A percentile compares a stretch with the other conserved stretches of the same genome.
Conservation (phyloP, 2,888 invertebrate genomes). For the Venusia cambrica region DNA sequence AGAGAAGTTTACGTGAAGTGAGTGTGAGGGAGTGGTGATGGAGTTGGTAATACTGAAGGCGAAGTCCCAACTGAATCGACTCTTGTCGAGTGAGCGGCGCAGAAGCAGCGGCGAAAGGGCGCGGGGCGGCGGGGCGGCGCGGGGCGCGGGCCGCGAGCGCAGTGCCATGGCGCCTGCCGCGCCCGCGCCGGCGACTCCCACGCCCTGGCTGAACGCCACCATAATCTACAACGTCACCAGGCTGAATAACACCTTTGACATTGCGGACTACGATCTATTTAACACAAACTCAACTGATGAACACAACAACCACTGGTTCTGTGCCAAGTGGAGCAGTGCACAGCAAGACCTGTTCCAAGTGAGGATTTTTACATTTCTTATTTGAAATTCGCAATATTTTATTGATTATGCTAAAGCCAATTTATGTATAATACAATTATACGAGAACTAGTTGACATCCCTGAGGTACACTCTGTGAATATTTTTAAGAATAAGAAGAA, state of each 20-base stretch:
- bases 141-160: constrained; percentile 51
- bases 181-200: constrained; percentile 67
- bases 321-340: constrained; percentile 89
- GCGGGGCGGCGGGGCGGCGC: constrained; percentile 38
- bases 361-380: constrained; percentile 2
- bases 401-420: too few species aligned
- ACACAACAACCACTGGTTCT: constrained; percentile 77
- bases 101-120: constrained; percentile 48
- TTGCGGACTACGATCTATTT: constrained; percentile 71
- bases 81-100: constrained; percentile 68
- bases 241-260: constrained; percentile 76
- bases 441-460: too few species aligned
- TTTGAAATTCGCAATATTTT: too few species aligned
- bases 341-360: constrained; percentile 90
- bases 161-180: constrained; percentile 67
- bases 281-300: constrained; percentile 71
- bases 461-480: too few species aligned
- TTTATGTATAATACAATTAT: too few species aligned
- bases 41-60: constrained; percentile 83
- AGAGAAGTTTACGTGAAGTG: constrained; percentile 49
- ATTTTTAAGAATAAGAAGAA: too few species aligned
- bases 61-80: constrained; percentile 82
- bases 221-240: constrained; percentile 76
- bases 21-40: constrained; percentile 72
- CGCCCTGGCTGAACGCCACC: constrained; percentile 79